Percentiles rank a stretch among this genome's conserved stretches.
These are phyloP conservation scores for Rhabdomys pumilio DNA, from an alignment of 2,797 vertebrate species.

Conservation along the genomic window DNA sequence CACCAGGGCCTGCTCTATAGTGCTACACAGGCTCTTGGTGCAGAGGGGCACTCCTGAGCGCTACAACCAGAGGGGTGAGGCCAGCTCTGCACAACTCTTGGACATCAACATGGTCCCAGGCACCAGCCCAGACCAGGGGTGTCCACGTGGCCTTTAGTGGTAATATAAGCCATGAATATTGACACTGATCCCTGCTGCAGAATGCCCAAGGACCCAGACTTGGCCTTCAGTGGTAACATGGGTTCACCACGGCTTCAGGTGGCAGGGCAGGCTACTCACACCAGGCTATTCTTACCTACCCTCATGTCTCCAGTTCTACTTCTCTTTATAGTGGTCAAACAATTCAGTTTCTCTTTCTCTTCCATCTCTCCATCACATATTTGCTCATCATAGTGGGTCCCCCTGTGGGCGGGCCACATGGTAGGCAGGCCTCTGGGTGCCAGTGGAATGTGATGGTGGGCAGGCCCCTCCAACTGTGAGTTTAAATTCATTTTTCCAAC, in stretches of 20 bases:
- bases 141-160: not conserved
- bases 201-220: not conserved
- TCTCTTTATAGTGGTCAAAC: not conserved
- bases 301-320: not conserved
- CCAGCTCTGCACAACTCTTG: not conserved
- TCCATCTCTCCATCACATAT: not conserved
- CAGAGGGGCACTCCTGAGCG: not conserved
- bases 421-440: not conserved
- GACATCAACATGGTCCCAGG: not conserved
- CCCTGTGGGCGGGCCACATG: not conserved
- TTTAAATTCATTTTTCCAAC: constrained; percentile 2
- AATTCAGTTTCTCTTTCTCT: not conserved
- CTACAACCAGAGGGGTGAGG: not conserved
- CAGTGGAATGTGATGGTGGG: not conserved
- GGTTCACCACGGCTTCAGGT: too few species aligned
- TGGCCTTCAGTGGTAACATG: too few species aligned
- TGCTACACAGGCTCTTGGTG: not conserved
- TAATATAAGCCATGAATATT: not conserved
- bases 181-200: not conserved
- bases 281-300: not conserved
- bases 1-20: not conserved
- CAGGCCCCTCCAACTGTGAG: not conserved
- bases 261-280: not conserved
- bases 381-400: not conserved
- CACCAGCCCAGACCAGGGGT: not conserved